Base-by-base conservation (phyloP, 1,140 invertebrate genomes). In the Leptestheria dahalacensis region DNA sequence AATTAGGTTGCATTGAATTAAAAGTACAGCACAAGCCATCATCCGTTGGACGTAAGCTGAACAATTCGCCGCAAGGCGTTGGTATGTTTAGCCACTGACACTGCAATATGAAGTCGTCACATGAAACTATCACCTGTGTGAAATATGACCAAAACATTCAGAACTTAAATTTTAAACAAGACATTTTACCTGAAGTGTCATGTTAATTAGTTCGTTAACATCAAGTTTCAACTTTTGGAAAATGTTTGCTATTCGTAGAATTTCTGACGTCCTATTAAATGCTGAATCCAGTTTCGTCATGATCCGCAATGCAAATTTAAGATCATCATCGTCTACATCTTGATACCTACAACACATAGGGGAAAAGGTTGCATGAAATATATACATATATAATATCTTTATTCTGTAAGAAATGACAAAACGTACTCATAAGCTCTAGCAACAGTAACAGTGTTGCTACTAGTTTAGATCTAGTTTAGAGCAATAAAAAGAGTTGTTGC, bases 11-110 rank as follows among this genome's bases (percentile, higher is more conserved):
- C 26, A 56, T 12, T 12, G 29, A 48, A 26, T 62, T 62, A 41
- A 62, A 62, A 15, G 54, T 50, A 24, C 61, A 62, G 54, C 61
- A 62, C 48, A 57, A 29, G 15, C 61, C 61, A 47, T 62, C 61
- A 12, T 62, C 61, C 4, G 53, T 60, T 6, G 58, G 58, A 11
- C 26, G 25, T 21, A 55, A 29, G 12, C 26, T 29, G 15, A 55
- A 55, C 12, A 18, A 29, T 29, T 25, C 10, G 25, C 26, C 33
- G 28, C 53, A 55, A 0, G 53, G 24, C 20, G 26, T 33, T 6
- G 53, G 23, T 11, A 20, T 18, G n/a, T 41, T 33, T 10, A 55
- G 4, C 53, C 53, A 55, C 10, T 29, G 26, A 18, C 53, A 55
- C 6, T 55, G 26, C 23, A 55, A 6, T 9, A 55, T 55, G 26